Percentiles rank a stretch among this genome's conserved stretches.
Evolutionary conservation across 2,888 invertebrate species (phyloP).

Genomic region (Cephus pulcher): DNA sequence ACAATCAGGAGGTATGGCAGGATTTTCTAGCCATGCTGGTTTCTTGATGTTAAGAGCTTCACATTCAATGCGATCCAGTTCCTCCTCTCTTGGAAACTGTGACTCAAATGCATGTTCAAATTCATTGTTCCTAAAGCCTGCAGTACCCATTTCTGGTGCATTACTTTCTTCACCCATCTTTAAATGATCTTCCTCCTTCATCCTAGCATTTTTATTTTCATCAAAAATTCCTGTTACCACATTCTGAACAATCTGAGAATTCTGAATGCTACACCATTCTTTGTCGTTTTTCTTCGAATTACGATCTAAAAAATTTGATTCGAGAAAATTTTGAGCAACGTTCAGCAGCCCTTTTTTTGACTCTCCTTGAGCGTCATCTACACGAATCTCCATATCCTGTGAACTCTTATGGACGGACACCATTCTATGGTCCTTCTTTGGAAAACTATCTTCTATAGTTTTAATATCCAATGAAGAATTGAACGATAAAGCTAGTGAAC

Average conservation of each 20-base stretch:
- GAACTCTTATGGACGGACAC: not conserved
- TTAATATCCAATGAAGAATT: not conserved
- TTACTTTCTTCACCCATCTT: not conserved
- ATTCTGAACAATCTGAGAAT: not conserved
- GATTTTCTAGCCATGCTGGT: constrained; percentile 12
- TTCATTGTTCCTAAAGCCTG: not conserved
- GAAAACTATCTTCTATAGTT: not conserved
- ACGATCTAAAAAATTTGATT: not conserved
- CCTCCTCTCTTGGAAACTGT: constrained; percentile 1
- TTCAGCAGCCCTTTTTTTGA: not conserved
- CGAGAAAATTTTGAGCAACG: not conserved
- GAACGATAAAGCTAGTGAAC: not conserved
- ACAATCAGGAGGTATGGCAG: constrained; percentile 9
- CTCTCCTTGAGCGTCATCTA: not conserved
- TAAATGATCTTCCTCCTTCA: not conserved
- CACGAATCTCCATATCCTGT: not conserved
- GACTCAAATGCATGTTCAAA: not conserved
- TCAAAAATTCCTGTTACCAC: not conserved
- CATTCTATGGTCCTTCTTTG: not conserved
- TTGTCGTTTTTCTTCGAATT: not conserved
- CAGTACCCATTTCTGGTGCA: not conserved
- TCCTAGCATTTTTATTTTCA: not conserved
- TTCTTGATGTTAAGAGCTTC: not conserved
- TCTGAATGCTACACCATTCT: not conserved
- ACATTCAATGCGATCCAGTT: not conserved